Evolutionary conservation across 2,113 vertebrate genomes (phyloP).

Genomic region (Brienomyrus longianalis): DNA sequence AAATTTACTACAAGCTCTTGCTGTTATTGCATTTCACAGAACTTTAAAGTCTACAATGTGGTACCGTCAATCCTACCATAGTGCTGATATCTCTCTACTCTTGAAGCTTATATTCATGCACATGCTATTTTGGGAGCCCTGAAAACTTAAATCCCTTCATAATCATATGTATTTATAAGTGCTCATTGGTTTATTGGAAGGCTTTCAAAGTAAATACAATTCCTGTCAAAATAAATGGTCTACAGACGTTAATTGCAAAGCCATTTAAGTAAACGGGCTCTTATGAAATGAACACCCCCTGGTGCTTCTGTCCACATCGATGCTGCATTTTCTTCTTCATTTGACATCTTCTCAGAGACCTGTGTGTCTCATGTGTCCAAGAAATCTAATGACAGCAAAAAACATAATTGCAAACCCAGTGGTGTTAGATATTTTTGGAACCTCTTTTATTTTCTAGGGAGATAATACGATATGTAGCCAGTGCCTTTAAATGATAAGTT

Average conservation of each 20-base stretch:
- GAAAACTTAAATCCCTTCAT: not conserved
- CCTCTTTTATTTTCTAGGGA: not conserved
- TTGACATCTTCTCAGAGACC: not conserved
- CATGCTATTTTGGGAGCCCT: not conserved
- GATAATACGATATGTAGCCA: not conserved
- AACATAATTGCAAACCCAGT: not conserved
- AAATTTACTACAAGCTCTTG: constrained; percentile 1
- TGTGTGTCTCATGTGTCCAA: not conserved
- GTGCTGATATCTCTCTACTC: not conserved
- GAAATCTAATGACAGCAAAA: not conserved
- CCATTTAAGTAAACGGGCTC: not conserved
- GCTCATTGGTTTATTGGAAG: not conserved
- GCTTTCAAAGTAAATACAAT: not conserved
- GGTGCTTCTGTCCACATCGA: not conserved
- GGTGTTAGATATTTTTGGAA: not conserved
- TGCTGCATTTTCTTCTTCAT: not conserved
- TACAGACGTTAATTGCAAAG: not conserved
- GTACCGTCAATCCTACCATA: not conserved
- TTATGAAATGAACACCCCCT: not conserved
- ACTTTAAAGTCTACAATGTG: constrained; percentile 6
- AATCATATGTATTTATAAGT: not conserved
- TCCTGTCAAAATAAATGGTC: not conserved
- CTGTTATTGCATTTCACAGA: constrained; percentile 19
- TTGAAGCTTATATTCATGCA: not conserved
- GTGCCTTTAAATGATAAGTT: not conserved